phyloP scores from a whole-genome alignment of 2,888 invertebrate species.

The Cerceris ruficornis region DNA sequence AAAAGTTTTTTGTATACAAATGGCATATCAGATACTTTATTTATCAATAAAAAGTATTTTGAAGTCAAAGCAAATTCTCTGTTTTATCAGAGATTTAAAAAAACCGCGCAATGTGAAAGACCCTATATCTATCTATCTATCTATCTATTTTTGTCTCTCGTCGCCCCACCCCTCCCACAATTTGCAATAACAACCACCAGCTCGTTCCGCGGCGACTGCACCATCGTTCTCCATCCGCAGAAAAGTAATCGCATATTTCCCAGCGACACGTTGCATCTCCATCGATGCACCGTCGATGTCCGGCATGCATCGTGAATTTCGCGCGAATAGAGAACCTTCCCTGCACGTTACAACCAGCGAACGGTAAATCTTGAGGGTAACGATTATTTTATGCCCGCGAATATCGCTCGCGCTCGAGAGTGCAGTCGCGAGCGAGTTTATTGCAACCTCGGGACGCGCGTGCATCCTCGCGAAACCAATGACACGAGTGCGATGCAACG shows the following conservation, averaged over 20 bases:
- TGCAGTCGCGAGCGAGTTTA: neutral
- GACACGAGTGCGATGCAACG: neutral
- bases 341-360: neutral
- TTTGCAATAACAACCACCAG: no score
- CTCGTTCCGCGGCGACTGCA: neutral
- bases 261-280: neutral
- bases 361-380: conserved; percentile 15
- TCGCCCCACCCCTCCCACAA: no score
- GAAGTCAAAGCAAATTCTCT: no score
- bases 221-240: neutral
- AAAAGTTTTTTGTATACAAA: no score
- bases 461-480: neutral
- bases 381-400: conserved; percentile 19
- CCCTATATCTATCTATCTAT: no score
- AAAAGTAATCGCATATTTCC: neutral
- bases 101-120: no score
- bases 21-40: no score
- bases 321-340: neutral
- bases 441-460: neutral
- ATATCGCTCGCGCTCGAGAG: neutral
- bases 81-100: no score
- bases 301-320: neutral
- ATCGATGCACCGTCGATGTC: neutral
- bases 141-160: no score
- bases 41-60: no score